phyloP scores from a whole-genome alignment of 92 coral and sea anemone genomes.

The Micromussa lordhowensis region DNA sequence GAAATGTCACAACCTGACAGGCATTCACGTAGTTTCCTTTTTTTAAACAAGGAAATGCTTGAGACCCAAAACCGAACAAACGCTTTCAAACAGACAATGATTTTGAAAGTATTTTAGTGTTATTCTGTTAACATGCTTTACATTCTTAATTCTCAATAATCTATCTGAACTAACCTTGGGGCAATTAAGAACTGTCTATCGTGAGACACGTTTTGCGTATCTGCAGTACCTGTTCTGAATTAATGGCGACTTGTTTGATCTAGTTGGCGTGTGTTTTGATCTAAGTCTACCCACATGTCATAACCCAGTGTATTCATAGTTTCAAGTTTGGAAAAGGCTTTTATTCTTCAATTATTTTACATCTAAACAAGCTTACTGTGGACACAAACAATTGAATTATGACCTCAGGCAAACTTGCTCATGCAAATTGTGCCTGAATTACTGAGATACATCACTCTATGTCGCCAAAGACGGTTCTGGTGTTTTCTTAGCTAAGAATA shows the following conservation, averaged over 20 bases:
- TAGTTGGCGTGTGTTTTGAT: not conserved
- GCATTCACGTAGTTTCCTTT: not conserved
- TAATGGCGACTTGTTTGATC: not conserved
- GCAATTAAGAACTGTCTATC: not conserved
- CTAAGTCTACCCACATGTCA: not conserved
- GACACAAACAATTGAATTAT: not conserved
- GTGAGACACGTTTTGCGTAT: not conserved
- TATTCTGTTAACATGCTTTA: not conserved
- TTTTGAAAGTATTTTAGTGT: not conserved
- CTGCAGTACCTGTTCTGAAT: not conserved
- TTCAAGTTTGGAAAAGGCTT: not conserved
- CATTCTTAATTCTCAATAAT: not conserved
- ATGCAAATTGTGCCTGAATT: not conserved
- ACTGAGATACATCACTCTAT: not conserved
- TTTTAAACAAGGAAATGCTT: not conserved
- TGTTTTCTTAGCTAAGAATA: not conserved
- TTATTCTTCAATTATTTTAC: constrained; percentile 1
- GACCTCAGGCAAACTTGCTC: not conserved
- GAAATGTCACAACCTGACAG: not conserved
- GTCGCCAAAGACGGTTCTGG: not conserved
- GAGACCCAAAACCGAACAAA: not conserved
- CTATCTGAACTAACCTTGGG: not conserved
- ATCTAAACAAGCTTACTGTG: not conserved
- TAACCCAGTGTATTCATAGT: not conserved
- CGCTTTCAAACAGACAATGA: not conserved